A percentile compares a stretch with the other conserved stretches of the same genome.
Conservation (phyloP, 2,888 invertebrate species). For the Epinotia ramella region DNA sequence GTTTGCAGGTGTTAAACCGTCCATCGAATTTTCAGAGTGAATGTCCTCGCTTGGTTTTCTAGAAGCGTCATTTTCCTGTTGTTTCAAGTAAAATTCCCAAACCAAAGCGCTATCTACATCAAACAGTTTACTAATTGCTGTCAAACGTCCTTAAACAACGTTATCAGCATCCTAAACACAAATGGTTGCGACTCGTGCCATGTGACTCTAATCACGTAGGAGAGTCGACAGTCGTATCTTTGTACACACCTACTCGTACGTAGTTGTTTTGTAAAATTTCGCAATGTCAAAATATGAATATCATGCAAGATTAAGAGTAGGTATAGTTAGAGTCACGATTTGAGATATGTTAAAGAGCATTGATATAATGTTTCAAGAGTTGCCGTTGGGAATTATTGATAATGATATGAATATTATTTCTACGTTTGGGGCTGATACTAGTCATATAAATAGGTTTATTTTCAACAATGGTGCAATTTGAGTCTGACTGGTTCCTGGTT, state of each 20-base stretch:
- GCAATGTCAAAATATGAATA: slow-evolving; percentile 9
- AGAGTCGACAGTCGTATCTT: not conserved
- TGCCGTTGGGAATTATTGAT: not conserved
- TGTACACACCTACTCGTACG: slow-evolving; percentile 4
- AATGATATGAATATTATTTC: not conserved
- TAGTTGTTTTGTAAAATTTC: slow-evolving; percentile 1
- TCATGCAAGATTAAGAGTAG: not conserved
- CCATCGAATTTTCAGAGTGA: no score
- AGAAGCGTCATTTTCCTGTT: slow-evolving; percentile 11
- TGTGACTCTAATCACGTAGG: slow-evolving; percentile 26
- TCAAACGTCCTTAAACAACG: slow-evolving; percentile 28
- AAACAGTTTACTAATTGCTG: slow-evolving; percentile 32
- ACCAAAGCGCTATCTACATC: slow-evolving; percentile 19
- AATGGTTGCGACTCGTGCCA: slow-evolving; percentile 22
- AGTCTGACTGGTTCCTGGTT: no score
- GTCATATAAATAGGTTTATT: not conserved
- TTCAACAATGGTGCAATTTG: no score
- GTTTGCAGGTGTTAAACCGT: no score
- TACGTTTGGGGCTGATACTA: not conserved
- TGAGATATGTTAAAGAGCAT: not conserved
- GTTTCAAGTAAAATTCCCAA: slow-evolving; percentile 30
- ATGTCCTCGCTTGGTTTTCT: not conserved
- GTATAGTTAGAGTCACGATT: not conserved
- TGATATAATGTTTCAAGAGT: not conserved
- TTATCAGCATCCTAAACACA: slow-evolving; percentile 17